Conservation (phyloP, 2,797 vertebrate species). For the Rhinoraja longicauda region DNA sequence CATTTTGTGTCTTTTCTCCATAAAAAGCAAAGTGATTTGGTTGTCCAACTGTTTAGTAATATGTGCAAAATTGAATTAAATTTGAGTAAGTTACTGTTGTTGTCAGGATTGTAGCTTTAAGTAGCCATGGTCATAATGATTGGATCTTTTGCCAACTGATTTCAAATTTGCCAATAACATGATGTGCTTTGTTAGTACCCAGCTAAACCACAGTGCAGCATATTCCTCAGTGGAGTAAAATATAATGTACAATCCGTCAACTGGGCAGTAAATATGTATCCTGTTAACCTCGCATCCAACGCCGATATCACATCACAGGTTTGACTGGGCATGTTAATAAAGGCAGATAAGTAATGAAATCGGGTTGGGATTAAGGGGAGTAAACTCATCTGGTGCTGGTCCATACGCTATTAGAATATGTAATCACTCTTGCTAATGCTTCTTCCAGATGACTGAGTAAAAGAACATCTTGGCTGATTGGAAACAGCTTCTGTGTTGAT, state of each 20-base stretch:
- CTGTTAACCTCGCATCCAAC: background rate
- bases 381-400: background rate
- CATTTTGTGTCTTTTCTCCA: background rate
- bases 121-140: background rate
- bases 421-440: background rate
- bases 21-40: background rate
- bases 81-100: background rate
- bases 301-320: background rate
- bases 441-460: background rate
- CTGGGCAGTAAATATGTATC: background rate
- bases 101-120: background rate
- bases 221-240: background rate
- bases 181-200: background rate
- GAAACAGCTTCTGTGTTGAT: background rate
- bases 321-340: background rate
- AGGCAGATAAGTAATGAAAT: background rate
- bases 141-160: background rate
- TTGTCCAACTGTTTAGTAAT: background rate
- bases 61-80: background rate
- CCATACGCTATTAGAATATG: background rate
- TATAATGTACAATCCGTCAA: background rate
- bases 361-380: background rate
- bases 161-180: conserved; percentile 19
- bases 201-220: background rate
- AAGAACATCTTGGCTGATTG: background rate